phyloP scores from a whole-genome alignment of 2,797 vertebrate genomes.

The Acrocephalus scirpaceus region DNA sequence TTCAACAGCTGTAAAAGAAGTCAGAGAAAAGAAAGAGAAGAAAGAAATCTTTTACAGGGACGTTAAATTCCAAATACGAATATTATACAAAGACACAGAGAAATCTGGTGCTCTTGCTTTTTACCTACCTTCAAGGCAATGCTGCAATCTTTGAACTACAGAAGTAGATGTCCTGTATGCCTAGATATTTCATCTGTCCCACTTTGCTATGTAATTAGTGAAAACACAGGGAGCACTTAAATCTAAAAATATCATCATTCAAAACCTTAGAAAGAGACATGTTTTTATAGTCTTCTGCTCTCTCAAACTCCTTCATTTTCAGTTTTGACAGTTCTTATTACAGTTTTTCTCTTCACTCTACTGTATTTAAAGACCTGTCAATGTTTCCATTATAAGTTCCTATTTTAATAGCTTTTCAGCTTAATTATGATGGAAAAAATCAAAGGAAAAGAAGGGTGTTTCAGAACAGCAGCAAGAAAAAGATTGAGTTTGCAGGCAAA shows the following conservation, averaged over 20 bases:
- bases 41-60: not conserved
- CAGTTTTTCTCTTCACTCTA: not conserved
- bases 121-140: not conserved
- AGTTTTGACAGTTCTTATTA: slow-evolving; percentile 26
- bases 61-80: not conserved
- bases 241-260: not conserved
- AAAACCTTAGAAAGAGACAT: not conserved
- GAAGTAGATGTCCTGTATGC: not conserved
- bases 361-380: not conserved
- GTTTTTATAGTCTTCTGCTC: not conserved
- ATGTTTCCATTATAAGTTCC: not conserved
- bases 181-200: not conserved
- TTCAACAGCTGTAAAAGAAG: not conserved
- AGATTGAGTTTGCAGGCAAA: not conserved
- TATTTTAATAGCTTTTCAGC: not conserved
- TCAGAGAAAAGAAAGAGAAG: not conserved
- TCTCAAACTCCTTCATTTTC: not conserved
- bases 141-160: not conserved
- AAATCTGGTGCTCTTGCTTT: not conserved
- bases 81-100: not conserved
- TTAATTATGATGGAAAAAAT: not conserved
- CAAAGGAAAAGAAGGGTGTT: not conserved
- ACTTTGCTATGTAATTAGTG: not conserved
- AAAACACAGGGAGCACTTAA: not conserved
- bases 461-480: not conserved